Evolutionary conservation across 2,797 vertebrate genomes (phyloP).

Genomic region (Thalassophryne amazonica): DNA sequence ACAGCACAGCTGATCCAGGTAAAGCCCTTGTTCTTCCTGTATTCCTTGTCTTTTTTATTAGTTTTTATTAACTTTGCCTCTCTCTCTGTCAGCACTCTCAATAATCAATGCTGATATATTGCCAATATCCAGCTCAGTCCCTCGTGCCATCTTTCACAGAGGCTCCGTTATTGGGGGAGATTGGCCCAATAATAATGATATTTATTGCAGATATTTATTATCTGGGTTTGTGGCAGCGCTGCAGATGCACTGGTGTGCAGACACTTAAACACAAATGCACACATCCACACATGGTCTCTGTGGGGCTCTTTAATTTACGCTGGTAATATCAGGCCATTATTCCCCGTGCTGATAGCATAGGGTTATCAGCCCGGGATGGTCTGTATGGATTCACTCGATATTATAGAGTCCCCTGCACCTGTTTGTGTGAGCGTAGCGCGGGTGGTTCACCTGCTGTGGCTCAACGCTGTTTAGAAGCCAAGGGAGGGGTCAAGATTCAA

Average conservation of each 20-base stretch:
- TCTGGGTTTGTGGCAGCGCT: constrained; percentile 72
- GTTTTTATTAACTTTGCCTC: constrained; percentile 85
- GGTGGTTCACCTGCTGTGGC: constrained; percentile 43
- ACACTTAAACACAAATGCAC: constrained; percentile 13
- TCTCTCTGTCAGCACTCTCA: constrained; percentile 78
- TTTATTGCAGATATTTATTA: constrained; percentile 87
- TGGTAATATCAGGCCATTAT: constrained; percentile 71
- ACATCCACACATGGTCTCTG: constrained; percentile 32
- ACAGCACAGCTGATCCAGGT: constrained; percentile 73
- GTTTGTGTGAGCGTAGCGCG: constrained; percentile 14
- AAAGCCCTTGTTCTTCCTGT: constrained; percentile 77
- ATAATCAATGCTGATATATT: constrained; percentile 89
- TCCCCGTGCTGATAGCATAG: constrained; percentile 61
- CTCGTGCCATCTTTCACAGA: constrained; percentile 78
- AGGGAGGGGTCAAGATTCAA: constrained; percentile 72
- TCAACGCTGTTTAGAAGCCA: constrained; percentile 59
- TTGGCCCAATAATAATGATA: constrained; percentile 84
- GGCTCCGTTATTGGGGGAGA: constrained; percentile 77
- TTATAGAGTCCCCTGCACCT: constrained; percentile 46
- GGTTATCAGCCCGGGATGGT: constrained; percentile 58
- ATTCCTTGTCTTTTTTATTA: constrained; percentile 81
- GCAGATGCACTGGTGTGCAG: constrained; percentile 24
- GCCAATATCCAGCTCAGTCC: constrained; percentile 82
- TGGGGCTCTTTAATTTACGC: constrained; percentile 71
- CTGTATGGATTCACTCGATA: constrained; percentile 50